Evolutionary conservation across 2,113 vertebrate genomes (phyloP).

Genomic region (Oriolus oriolus): DNA sequence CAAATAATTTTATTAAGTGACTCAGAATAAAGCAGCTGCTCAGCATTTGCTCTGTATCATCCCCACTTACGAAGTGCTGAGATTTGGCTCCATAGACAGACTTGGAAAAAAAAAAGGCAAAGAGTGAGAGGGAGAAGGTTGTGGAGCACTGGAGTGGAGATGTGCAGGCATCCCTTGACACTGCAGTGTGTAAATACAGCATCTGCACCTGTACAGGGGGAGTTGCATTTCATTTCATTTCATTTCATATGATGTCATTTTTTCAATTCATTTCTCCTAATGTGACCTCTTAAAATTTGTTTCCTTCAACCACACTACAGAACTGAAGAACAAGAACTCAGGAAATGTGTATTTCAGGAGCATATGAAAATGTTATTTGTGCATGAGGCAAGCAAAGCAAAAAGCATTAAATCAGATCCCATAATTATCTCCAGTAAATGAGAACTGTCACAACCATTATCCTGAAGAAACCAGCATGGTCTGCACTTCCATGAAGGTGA

Average conservation of each 20-base stretch:
- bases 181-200: background rate
- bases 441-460: background rate
- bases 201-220: background rate
- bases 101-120: background rate
- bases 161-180: background rate
- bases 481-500: background rate
- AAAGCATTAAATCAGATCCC: background rate
- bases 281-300: background rate
- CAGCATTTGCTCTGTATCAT: conserved; percentile 46
- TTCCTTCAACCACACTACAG: background rate
- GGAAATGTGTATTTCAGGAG: background rate
- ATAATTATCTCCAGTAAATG: background rate
- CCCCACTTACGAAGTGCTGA: background rate
- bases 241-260: background rate
- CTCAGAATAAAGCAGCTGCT: conserved; percentile 48
- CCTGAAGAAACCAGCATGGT: background rate
- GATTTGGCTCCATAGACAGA: background rate
- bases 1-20: conserved; percentile 55
- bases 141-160: background rate
- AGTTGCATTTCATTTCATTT: background rate
- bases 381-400: background rate
- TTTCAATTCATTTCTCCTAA: background rate
- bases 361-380: background rate
- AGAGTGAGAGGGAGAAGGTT: background rate
- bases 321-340: background rate